phyloP scores from a whole-genome alignment of 2,113 vertebrate species.

The Urocolius indicus region DNA sequence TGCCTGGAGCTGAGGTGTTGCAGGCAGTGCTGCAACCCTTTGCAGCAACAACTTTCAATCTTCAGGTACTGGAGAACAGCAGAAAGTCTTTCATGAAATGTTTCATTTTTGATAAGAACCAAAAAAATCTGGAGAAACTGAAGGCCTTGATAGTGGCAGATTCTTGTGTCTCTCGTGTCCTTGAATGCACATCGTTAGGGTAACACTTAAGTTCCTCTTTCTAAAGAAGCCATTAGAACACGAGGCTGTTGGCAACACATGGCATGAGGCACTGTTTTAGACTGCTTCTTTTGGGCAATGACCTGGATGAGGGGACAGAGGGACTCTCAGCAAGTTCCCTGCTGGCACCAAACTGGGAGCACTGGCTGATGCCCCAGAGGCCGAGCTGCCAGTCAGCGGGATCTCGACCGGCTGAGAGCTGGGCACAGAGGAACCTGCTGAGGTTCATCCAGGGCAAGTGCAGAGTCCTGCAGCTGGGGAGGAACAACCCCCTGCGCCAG shows the following conservation, averaged over 20 bases:
- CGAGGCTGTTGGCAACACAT: neutral
- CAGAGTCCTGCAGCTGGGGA: too few species aligned
- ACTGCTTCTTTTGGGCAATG: neutral
- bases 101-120: neutral
- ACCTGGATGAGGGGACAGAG: too few species aligned
- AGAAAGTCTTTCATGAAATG: neutral
- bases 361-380: too few species aligned
- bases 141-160: neutral
- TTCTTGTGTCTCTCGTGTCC: neutral
- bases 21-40: neutral
- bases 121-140: rapidly evolving
- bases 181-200: neutral
- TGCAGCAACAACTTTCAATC: neutral
- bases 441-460: too few species aligned
- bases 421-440: too few species aligned
- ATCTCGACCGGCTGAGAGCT: too few species aligned
- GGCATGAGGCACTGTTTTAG: neutral
- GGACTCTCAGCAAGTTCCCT: too few species aligned
- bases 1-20: neutral
- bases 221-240: constrained; percentile 13
- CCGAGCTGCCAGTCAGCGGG: too few species aligned
- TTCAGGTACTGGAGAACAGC: neutral
- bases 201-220: neutral
- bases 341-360: too few species aligned
- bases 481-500: too few species aligned